Evolutionary conservation across 2,113 vertebrate species (phyloP).

Genomic region (Cyphomyrus plagiostoma): DNA sequence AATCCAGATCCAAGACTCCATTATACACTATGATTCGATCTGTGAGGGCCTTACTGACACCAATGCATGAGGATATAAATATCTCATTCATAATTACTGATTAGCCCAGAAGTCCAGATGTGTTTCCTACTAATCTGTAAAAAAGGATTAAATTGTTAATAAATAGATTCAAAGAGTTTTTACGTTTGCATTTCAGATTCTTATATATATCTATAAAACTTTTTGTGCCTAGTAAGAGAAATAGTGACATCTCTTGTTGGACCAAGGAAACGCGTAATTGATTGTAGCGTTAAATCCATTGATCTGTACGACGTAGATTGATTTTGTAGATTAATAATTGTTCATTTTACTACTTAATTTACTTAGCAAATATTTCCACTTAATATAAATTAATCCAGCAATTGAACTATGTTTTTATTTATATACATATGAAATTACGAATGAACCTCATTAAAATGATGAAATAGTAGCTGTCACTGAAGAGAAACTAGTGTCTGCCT

Average conservation of each 20-base stretch:
- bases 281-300: not conserved
- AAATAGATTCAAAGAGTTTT: not conserved
- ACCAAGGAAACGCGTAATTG: not conserved
- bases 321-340: not conserved
- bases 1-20: not conserved
- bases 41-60: not conserved
- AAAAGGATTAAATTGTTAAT: not conserved
- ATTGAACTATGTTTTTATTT: not conserved
- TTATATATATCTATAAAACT: not conserved
- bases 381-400: not conserved
- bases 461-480: not conserved
- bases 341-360: not conserved
- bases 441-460: not conserved
- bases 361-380: not conserved
- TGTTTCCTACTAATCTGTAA: not conserved
- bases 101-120: not conserved
- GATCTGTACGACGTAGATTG: not conserved
- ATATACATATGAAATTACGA: not conserved
- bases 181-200: not conserved
- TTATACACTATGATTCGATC: not conserved
- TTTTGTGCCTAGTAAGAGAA: not conserved
- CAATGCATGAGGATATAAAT: not conserved
- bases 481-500: not conserved
- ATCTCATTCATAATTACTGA: not conserved
- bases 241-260: not conserved